These are phyloP conservation scores for Thinocorus orbignyianus DNA, from an alignment of 2,113 vertebrate species.

Conservation along the genomic window DNA sequence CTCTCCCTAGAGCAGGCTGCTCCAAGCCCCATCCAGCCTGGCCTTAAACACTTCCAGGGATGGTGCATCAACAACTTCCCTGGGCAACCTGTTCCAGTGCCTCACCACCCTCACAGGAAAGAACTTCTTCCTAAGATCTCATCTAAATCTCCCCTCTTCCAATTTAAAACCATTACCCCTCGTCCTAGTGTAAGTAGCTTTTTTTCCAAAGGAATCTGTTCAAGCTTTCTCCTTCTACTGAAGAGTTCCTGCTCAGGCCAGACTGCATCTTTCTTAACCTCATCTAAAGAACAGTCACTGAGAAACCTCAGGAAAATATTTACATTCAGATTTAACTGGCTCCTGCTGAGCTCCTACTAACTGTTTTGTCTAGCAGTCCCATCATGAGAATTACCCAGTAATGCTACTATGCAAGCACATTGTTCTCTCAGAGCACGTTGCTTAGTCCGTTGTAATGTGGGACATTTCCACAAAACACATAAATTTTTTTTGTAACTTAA, in stretches of 20 bases:
- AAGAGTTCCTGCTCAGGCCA: neutral
- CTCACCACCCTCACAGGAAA: too few relatives aligned
- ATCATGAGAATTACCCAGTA: neutral
- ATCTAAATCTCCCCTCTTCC: too few relatives aligned
- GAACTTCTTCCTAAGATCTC: too few relatives aligned
- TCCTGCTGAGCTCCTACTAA: neutral
- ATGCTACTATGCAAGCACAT: neutral
- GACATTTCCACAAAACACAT: neutral
- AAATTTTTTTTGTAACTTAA: neutral
- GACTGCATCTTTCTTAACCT: neutral
- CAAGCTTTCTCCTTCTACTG: neutral
- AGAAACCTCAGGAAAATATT: constrained; percentile 22
- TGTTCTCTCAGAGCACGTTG: neutral
- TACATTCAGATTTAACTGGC: neutral
- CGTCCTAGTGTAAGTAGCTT: too few relatives aligned
- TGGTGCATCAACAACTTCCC: too few relatives aligned
- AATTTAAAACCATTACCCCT: too few relatives aligned
- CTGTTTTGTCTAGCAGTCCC: neutral
- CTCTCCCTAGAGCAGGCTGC: too few relatives aligned
- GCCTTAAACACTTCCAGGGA: too few relatives aligned
- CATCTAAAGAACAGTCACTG: neutral
- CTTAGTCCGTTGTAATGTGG: neutral
- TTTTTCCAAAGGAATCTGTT: neutral
- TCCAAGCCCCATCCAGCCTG: too few relatives aligned
- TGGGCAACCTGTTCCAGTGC: too few relatives aligned